phyloP scores from a whole-genome alignment of 2,113 vertebrate species.

The Oncorhynchus mykiss region DNA sequence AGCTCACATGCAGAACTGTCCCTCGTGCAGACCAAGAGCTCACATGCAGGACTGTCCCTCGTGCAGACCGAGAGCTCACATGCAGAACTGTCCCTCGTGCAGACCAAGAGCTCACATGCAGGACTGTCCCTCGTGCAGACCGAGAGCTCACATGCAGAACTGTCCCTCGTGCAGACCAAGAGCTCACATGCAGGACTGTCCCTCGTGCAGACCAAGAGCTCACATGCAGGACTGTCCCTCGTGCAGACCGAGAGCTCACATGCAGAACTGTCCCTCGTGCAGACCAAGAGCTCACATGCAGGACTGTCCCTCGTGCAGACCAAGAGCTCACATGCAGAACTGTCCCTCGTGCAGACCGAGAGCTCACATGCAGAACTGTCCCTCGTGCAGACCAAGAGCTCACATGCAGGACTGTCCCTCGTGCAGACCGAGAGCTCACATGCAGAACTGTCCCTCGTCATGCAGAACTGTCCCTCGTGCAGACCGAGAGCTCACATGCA shows the following conservation, averaged over 20 bases:
- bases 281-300: conserved; percentile 37
- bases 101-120: conserved; percentile 40
- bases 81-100: conserved; percentile 23
- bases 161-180: conserved; percentile 33
- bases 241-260: conserved; percentile 40
- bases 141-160: background rate
- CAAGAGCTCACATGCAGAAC: conserved; percentile 28
- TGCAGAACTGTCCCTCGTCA: conserved; percentile 23
- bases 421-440: no score
- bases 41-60: conserved; percentile 23
- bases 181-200: conserved; percentile 36
- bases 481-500: conserved; percentile 40
- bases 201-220: no score
- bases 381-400: conserved; percentile 38
- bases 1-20: conserved; percentile 37
- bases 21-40: conserved; percentile 37
- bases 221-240: conserved; percentile 20
- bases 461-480: conserved; percentile 26
- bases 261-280: conserved; percentile 30
- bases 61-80: no score
- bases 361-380: conserved; percentile 8
- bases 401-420: conserved; percentile 23
- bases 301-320: conserved; percentile 36
- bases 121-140: conserved; percentile 1
- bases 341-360: background rate